Evolutionary conservation across 2,797 vertebrate genomes (phyloP), one percentile per base, ranked within the genome.

Genomic region (Esox lucius): DNA sequence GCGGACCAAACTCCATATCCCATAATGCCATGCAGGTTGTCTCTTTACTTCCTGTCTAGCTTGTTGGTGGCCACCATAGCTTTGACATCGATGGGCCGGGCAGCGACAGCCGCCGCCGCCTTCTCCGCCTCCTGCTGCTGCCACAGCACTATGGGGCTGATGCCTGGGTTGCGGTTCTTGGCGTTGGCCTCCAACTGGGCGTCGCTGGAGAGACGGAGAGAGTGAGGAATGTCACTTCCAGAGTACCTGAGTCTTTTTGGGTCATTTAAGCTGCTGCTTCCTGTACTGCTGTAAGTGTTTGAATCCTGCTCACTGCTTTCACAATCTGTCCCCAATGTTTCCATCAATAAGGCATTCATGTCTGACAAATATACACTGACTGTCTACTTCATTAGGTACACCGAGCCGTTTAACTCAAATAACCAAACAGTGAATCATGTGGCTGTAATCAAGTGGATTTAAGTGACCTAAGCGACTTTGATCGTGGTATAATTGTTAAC

Each of bases 21-120:
- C 56, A 46, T 9, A 19, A 24, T 16, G 0, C 19, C 31, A 24
- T 48, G 68, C 42, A 8, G 62, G 56, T 31, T 22, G 13, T 28
- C 31, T 39, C 19, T 19, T 31, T 93, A 91, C 70, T 93, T 92
- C 46, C 97, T 95, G 80, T 98, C 97, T 85, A 99, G 94, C 91
- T 97, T 98, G 95, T 95, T 98, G 53, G 53, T 59, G 53, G 53
- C 53, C 97, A 98, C 97, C 91, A 99, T 94, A 91, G 96, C 95
- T 7, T 97, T 99, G 86, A 99, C 96, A 71, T 98, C 97, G 70
- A 99, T 88, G 0, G 93, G 92, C 0, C 91, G 93, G 0, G 92
- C 70, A 4, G 96, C 96, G 0, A 93, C 93, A 5, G 96, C 95
- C 0, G 78, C 94, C 90, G 95, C 95, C 65, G 90, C 95, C 72